Evolutionary conservation across 2,888 invertebrate genomes (phyloP).

Genomic region (Hydropsyche betteni): DNA sequence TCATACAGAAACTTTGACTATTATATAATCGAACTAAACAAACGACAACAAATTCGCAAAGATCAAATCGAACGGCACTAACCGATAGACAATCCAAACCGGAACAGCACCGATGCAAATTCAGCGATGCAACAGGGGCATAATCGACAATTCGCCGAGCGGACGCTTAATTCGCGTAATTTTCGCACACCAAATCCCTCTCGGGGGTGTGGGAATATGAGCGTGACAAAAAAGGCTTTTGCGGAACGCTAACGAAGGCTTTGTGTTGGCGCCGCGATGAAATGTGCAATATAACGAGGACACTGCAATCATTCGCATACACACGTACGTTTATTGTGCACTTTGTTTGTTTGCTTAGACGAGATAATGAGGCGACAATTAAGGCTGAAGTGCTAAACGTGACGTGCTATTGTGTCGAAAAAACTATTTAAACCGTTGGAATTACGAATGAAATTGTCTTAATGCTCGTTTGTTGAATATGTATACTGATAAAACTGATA

Average conservation of each 20-base stretch:
- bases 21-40: too few relatives aligned
- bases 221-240: constrained; percentile 18
- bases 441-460: too few relatives aligned
- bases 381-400: not conserved
- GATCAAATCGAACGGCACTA: too few relatives aligned
- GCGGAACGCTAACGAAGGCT: constrained; percentile 44
- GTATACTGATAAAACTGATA: too few relatives aligned
- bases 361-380: constrained; percentile 25
- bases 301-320: constrained; percentile 43
- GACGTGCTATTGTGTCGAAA: not conserved
- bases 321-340: not conserved
- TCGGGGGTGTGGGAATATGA: constrained; percentile 16
- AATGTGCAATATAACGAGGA: constrained; percentile 41
- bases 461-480: too few relatives aligned
- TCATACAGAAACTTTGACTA: too few relatives aligned
- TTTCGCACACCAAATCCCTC: constrained; percentile 17
- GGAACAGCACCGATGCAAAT: too few relatives aligned
- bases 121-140: constrained; percentile 7
- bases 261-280: constrained; percentile 38
- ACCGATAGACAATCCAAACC: too few relatives aligned
- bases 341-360: constrained; percentile 26
- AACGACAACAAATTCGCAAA: too few relatives aligned
- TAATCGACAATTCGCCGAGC: constrained; percentile 13
- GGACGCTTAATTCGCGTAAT: constrained; percentile 36
- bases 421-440: too few relatives aligned